Evolutionary conservation across 64 coral and sea anemone species (phyloP), one percentile per base, ranked within the genome.

Genomic region (Hydrozoanthus tunicans): DNA sequence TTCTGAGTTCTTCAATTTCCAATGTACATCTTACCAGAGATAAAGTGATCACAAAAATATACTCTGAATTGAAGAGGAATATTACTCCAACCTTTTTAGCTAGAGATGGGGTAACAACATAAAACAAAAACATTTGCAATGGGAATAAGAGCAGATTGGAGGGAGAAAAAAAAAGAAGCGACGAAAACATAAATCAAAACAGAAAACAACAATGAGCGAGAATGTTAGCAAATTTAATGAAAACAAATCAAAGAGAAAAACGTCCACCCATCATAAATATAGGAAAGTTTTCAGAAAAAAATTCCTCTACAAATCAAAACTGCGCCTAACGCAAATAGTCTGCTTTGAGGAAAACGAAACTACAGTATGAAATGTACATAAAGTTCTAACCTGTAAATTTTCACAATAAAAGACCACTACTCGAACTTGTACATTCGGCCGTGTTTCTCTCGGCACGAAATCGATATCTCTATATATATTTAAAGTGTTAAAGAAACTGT

Each of bases 241-340:
- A 88, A 88, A 75, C 68, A 88, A 88, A 88, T 88, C 84, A 88
- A 88, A 88, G 84, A 88, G 84, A 74, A 75, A 82, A 88, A 88
- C 66, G 70, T 88, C 25, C 84, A 88, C 69, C 32, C 67, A 88
- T 74, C 84, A 88, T 75, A 88, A 88, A 88, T 88, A 88, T 88
- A 75, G 58, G 68, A 26, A 56, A 74, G 59, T 9, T 25, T 88
- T 88, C 68, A 74, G 68, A 88, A 88, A 15, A 25, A 88, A 88
- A 88, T 88, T 88, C 84, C 68, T 88, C 84, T 70, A 88, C 84
- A 88, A 88, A 88, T 88, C 84, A 88, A 88, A 88, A 74, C 84
- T 60, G 68, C 56, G 25, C 69, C 72, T 51, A 60, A 61, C 59
- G 84, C 10, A 88, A 88, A 88, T 88, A 88, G 20, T 51, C 84